Evolutionary conservation across 2,888 invertebrate genomes (phyloP).

Genomic region (Drosophila quinaria): DNA sequence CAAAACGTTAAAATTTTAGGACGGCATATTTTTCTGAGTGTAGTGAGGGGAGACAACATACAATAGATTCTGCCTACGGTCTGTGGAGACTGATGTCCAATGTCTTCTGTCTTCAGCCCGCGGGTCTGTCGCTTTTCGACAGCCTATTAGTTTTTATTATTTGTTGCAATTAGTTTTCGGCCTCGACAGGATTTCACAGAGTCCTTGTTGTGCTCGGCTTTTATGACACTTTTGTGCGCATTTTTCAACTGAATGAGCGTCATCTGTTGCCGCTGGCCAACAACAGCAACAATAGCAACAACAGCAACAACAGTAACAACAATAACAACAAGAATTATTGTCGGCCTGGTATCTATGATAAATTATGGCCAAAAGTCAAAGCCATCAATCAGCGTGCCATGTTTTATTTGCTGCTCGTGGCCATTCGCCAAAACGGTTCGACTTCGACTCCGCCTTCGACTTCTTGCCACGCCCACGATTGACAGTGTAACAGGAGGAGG

Average conservation of each 20-base stretch:
- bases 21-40: too few relatives aligned
- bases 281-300: constrained; percentile 39
- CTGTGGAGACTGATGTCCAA: too few relatives aligned
- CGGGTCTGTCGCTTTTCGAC: constrained; percentile 65
- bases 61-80: constrained; percentile 20
- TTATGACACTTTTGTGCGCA: constrained; percentile 77
- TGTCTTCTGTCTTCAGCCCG: constrained; percentile 19
- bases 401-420: constrained; percentile 77
- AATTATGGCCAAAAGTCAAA: constrained; percentile 81
- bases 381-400: constrained; percentile 77
- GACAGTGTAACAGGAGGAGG: not conserved
- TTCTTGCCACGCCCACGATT: constrained; percentile 1
- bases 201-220: constrained; percentile 43
- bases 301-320: constrained; percentile 37
- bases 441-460: constrained; percentile 16
- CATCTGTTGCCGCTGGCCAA: constrained; percentile 73
- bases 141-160: constrained; percentile 83
- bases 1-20: too few relatives aligned
- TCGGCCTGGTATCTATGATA: constrained; percentile 72
- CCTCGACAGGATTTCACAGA: constrained; percentile 36
- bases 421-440: constrained; percentile 57
- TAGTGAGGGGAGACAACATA: not conserved
- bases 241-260: constrained; percentile 79
- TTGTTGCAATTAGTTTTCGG: constrained; percentile 78
- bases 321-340: constrained; percentile 40